These are phyloP conservation scores for Lethenteron camtschaticum DNA, from an alignment of 2,113 vertebrate species.

Conservation along the genomic window DNA sequence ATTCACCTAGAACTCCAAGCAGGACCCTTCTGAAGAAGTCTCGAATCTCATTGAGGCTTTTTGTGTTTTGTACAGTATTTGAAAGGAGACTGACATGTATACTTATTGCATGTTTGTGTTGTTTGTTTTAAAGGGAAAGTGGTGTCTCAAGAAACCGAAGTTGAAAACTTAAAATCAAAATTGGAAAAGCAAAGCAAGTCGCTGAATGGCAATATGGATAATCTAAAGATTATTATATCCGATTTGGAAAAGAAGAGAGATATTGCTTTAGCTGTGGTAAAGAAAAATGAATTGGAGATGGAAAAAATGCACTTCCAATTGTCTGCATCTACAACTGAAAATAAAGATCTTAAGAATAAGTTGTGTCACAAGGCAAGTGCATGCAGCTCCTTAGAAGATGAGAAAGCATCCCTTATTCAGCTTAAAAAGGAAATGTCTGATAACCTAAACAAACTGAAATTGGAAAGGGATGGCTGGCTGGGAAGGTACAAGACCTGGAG, in stretches of 20 bases:
- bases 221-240: constrained; percentile 28
- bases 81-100: too few species aligned
- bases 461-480: constrained; percentile 32
- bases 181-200: constrained; percentile 28
- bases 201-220: constrained; percentile 22
- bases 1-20: too few species aligned
- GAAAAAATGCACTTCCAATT: constrained; percentile 32
- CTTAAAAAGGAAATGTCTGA: constrained; percentile 45
- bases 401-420: constrained; percentile 25
- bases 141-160: constrained; percentile 23
- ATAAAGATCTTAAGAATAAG: constrained; percentile 22
- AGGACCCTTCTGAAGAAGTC: too few species aligned
- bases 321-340: constrained; percentile 24
- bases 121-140: constrained; percentile 31
- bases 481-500: constrained; percentile 32
- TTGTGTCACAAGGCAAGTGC: constrained; percentile 29
- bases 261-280: constrained; percentile 29
- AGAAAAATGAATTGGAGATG: constrained; percentile 33
- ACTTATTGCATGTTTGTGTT: background rate
- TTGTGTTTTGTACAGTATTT: constrained; percentile 8
- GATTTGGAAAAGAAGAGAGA: constrained; percentile 37
- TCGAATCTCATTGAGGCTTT: too few species aligned
- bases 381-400: constrained; percentile 26
- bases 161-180: constrained; percentile 39
- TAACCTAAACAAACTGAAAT: constrained; percentile 24